Evolutionary conservation across 2,797 vertebrate species (phyloP).

Genomic region (Trichosurus vulpecula): DNA sequence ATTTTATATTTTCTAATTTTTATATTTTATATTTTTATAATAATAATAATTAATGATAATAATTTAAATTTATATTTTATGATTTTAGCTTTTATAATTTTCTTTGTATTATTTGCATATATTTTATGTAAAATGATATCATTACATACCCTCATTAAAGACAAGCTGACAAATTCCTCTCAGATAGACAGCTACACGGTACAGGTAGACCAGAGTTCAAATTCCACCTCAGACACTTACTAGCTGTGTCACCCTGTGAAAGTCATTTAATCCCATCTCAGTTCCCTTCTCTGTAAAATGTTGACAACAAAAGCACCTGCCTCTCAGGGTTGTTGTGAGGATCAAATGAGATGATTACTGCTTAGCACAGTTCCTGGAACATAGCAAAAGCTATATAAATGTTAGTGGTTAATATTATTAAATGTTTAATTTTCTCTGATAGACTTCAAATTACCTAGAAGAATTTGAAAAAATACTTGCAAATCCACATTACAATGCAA

Average conservation of each 20-base stretch:
- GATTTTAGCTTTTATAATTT: background rate
- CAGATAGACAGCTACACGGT: background rate
- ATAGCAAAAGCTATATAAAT: background rate
- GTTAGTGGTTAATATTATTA: background rate
- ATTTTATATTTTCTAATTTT: too few species aligned
- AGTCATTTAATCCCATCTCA: background rate
- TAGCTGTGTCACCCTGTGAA: background rate
- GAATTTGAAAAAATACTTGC: background rate
- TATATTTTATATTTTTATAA: background rate
- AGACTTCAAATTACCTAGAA: background rate
- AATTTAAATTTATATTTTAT: too few species aligned
- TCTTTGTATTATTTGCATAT: background rate
- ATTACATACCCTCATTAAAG: background rate
- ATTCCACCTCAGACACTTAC: background rate
- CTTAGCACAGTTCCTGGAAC: background rate
- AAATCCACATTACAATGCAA: background rate
- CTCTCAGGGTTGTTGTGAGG: background rate
- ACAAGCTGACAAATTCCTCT: background rate
- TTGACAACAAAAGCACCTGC: background rate
- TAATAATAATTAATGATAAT: too few species aligned
- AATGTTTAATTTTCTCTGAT: background rate
- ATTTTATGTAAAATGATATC: background rate
- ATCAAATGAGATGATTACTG: background rate
- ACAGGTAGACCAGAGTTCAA: background rate
- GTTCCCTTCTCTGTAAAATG: background rate